Base-by-base conservation (phyloP, 2,888 invertebrate species). In the Drosophila merina region DNA sequence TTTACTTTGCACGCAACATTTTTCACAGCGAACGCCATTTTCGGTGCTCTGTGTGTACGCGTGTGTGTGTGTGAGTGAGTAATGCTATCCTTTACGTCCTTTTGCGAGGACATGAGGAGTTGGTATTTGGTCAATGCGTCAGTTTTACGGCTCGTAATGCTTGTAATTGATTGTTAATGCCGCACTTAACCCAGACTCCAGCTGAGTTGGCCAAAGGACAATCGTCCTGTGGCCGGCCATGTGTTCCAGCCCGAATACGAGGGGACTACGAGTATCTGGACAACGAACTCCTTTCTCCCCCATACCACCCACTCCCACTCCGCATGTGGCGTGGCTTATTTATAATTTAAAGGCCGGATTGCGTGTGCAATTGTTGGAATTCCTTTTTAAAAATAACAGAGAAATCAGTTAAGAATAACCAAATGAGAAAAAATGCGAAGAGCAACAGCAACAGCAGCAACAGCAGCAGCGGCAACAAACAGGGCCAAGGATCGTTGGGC, bases 161-260 rank as follows among this genome's bases (percentile, higher is more conserved):
- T 77, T 78, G 80, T 78, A 78, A 78, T 78, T 78, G 78, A 78
- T 78, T 78, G 80, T 79, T 78, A 78, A 78, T 79, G 77, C 77
- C 72, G 72, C 70, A 79, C 79, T 78, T 78, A 79, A 78, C 71
- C 72, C 77, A 63, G 69, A 77, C 69, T 74, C 72, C 70, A 70
- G 72, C 70, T 70, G 69, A 55, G 62, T 55, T 45, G 50, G 58
- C 58, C 62, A 45, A 58, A 60, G 69, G 71, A 71, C 69, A 71
- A 59, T 60, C 72, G 71, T 69, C 71, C 71, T 68, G 71, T 26
- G 63, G 72, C 59, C 31, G 38, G 30, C 49, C 55, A 49, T 66
- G 42, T 45, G 47, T 50, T 45, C 14, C 9, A 28, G 6, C 28
- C 28, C 28, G 28, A 28, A 28, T 28, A 28, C 28, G 28, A 28